phyloP scores from a whole-genome alignment of 2,888 invertebrate genomes.

The Spialia ferax region DNA sequence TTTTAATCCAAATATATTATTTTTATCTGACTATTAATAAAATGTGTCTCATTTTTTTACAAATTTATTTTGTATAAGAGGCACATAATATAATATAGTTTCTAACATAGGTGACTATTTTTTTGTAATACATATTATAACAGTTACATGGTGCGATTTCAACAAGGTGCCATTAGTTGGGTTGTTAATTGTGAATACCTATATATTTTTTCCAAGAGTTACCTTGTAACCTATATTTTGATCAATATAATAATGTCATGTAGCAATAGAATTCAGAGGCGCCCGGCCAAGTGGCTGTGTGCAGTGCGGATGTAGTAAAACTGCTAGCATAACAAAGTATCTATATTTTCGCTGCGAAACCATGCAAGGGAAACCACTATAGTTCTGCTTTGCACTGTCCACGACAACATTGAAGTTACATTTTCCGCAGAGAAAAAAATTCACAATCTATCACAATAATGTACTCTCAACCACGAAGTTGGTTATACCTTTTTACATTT shows the following conservation, averaged over 20 bases:
- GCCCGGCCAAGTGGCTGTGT: neutral
- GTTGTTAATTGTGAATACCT: constrained; percentile 66
- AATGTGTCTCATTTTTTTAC: constrained; percentile 41
- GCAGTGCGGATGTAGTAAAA: neutral
- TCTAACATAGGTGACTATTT: constrained; percentile 41
- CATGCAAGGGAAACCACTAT: neutral
- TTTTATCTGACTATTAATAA: constrained; percentile 45
- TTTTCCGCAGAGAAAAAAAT: neutral
- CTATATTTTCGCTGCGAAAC: neutral
- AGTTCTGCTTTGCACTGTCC: neutral
- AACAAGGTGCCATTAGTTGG: constrained; percentile 81
- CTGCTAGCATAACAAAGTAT: neutral
- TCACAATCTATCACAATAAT: too few relatives aligned
- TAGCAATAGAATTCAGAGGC: constrained; percentile 17
- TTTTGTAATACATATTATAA: constrained; percentile 38
- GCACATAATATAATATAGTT: constrained; percentile 23
- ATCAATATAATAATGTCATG: constrained; percentile 3
- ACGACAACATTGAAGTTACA: neutral
- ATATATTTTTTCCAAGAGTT: constrained; percentile 72
- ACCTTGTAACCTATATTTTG: constrained; percentile 51
- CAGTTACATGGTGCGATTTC: constrained; percentile 70
- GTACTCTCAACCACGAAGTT: too few relatives aligned
- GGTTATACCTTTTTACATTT: too few relatives aligned
- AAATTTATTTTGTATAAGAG: constrained; percentile 45
- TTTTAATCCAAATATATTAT: constrained; percentile 46